These are phyloP conservation scores for Pluvianellus socialis DNA, from an alignment of 2,113 vertebrate species.

Conservation along the genomic window DNA sequence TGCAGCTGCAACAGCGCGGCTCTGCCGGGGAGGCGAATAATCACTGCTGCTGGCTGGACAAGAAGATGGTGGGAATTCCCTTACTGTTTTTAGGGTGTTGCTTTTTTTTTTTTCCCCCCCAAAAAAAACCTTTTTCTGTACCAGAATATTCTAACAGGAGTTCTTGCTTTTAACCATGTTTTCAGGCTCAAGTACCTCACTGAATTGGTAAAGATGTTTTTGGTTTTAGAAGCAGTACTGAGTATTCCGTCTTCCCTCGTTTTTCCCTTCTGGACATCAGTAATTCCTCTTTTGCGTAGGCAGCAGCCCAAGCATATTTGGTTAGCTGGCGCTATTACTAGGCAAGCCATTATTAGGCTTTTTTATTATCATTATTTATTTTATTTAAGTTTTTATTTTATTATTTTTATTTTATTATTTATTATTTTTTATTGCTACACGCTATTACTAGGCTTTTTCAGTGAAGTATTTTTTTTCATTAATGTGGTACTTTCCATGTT, in stretches of 20 bases:
- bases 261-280: not conserved
- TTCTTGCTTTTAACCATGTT: not conserved
- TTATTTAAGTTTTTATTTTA: too few species aligned
- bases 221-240: not conserved
- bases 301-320: not conserved
- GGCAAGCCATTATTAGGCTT: too few species aligned
- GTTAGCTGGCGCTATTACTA: not conserved
- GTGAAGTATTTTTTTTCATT: not conserved
- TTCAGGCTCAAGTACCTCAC: not conserved
- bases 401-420: too few species aligned
- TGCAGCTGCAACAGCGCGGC: not conserved
- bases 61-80: not conserved
- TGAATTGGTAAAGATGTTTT: not conserved
- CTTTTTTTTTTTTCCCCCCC: accelerated
- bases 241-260: not conserved
- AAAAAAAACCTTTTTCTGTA: not conserved
- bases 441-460: not conserved
- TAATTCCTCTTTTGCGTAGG: not conserved
- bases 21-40: not conserved
- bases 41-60: accelerated
- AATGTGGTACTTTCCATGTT: not conserved
- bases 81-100: not conserved
- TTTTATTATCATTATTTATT: too few species aligned
- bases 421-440: too few species aligned
- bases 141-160: not conserved